phyloP scores from a whole-genome alignment of 1,140 invertebrate genomes.

The Tetramorium simillimum region DNA sequence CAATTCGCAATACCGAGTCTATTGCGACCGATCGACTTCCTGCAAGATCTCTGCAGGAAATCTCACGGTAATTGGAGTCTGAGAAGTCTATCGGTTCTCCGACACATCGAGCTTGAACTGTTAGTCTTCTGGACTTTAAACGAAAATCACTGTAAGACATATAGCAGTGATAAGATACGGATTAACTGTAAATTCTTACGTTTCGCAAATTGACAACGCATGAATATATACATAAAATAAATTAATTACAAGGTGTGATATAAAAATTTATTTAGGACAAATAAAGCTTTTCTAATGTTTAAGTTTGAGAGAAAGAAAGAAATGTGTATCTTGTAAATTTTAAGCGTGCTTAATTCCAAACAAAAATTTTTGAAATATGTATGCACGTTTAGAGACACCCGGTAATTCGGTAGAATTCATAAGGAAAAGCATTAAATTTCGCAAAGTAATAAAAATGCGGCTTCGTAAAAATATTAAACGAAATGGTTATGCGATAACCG shows the following conservation, averaged over 20 bases:
- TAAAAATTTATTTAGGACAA: neutral
- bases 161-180: neutral
- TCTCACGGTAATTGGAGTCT: conserved; percentile 49
- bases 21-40: conserved; percentile 41
- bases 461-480: neutral
- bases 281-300: neutral
- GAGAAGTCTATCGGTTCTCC: conserved; percentile 25
- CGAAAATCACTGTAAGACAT: neutral
- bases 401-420: neutral
- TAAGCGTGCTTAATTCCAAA: neutral
- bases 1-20: conserved; percentile 56
- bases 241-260: neutral
- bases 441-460: neutral
- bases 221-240: neutral
- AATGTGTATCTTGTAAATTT: neutral
- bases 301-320: neutral
- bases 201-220: neutral
- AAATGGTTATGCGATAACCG: neutral
- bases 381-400: neutral
- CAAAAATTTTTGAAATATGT: neutral
- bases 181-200: neutral
- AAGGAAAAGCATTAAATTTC: neutral
- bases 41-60: conserved; percentile 26
- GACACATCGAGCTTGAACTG: neutral
- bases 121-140: conserved; percentile 23